Evolutionary conservation across 2,888 invertebrate genomes (phyloP), one percentile per base, ranked within the genome.

Genomic region (Lampropteryx suffumata): DNA sequence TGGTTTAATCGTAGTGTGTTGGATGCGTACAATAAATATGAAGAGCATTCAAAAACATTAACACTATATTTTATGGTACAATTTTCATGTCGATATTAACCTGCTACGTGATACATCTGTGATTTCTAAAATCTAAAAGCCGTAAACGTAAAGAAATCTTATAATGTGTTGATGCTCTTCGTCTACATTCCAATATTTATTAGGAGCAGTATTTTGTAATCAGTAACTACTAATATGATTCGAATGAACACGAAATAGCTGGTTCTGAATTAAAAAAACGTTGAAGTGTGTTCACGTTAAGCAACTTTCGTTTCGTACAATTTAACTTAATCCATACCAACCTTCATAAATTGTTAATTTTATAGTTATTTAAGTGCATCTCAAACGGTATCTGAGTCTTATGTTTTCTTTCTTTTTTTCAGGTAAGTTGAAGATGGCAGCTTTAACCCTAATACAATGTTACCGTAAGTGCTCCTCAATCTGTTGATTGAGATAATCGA

Each of bases 391-490:
- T 24, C 48, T 44, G 29, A 55, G 49, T 64, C 62, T 68, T 65
- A 62, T 56, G 43, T 60, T 40, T 57, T 35, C 54, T 62, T 71
- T 71, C 7, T 69, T 65, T 63, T n/a, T 80, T 79, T 63, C 81
- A 79, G 79, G 79, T 79, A 79, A 75, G 79, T 67, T 42, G 14
- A 32, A 11, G 27, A 32, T 21, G 48, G 35, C 24, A 43, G 42
- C 11, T 34, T 41, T 32, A 39, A 48, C 44, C 33, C 42, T 27
- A 27, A 12, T 40, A 44, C 35, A 17, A 43, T 47, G 36, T 51
- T 46, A 33, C 30, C 12, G 50, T 39, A 33, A 39, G 50, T 50
- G 33, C 13, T 14, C 14, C 33, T 24, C 33, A 32, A 24, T 8
- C 13, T 33, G 5, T 26, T 36, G 11, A 12, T 41, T 30, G 40